Conservation (phyloP, 2,888 invertebrate species). For the Cepaea hortensis region DNA sequence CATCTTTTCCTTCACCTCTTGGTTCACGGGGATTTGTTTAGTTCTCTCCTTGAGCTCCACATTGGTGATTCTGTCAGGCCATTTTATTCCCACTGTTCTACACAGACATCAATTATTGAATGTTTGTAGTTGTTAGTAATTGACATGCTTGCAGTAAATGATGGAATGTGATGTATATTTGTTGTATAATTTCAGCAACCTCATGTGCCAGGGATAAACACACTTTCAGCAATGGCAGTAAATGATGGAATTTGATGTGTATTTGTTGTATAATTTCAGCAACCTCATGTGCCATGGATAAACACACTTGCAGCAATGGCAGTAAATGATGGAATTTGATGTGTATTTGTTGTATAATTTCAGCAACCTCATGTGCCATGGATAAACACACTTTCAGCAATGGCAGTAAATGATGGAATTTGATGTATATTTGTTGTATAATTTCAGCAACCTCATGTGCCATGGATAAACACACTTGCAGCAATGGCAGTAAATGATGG, state of each 20-base stretch:
- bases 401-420: conserved; percentile 3
- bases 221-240: conserved; percentile 71
- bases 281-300: conserved; percentile 71
- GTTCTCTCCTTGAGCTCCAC: no score
- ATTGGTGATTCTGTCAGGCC: no score
- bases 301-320: conserved; percentile 80
- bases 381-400: conserved; percentile 81
- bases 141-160: no score
- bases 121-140: no score
- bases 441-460: no score
- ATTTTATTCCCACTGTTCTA: no score
- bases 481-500: conserved; percentile 65
- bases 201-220: no score
- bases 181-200: not conserved
- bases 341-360: not conserved
- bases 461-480: conserved; percentile 56
- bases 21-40: no score
- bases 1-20: no score
- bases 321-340: conserved; percentile 4
- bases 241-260: not conserved
- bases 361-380: conserved; percentile 51
- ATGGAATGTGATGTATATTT: not conserved
- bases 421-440: not conserved
- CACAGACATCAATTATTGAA: no score
- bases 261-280: conserved; percentile 9